Conservation (phyloP, 2,113 vertebrate species). For the Chrysochloris asiatica region DNA sequence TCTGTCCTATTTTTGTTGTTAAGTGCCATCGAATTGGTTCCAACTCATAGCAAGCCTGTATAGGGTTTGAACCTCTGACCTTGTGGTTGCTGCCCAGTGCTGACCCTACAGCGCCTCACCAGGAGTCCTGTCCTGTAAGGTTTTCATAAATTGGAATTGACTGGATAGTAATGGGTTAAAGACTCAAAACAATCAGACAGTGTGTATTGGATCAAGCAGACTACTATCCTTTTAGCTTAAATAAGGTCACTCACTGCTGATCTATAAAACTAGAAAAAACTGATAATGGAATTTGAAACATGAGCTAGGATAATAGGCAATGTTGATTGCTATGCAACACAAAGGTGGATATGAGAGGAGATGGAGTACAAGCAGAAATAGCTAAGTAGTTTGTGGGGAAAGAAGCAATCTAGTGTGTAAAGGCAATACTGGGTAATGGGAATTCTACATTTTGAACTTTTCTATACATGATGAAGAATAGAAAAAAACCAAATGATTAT, state of each 20-base stretch:
- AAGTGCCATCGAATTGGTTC: too few species aligned
- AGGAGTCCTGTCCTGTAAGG: too few species aligned
- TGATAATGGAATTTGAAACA: neutral
- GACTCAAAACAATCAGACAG: neutral
- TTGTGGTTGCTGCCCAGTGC: too few species aligned
- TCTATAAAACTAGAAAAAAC: neutral
- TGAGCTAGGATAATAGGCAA: neutral
- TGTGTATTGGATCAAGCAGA: neutral
- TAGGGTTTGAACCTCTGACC: too few species aligned
- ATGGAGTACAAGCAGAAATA: neutral
- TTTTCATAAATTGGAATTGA: too few species aligned
- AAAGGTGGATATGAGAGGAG: neutral
- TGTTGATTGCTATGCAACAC: neutral
- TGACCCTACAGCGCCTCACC: too few species aligned
- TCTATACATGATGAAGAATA: neutral
- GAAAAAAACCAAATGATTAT: neutral
- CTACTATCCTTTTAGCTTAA: neutral
- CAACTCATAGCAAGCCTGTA: too few species aligned
- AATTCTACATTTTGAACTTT: neutral
- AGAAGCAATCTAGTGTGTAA: neutral
- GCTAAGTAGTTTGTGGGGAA: neutral
- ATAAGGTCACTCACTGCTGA: neutral
- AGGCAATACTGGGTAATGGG: neutral
- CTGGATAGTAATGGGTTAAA: too few species aligned
- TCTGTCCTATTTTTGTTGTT: too few species aligned